Percentiles rank a stretch among this genome's conserved stretches.
These are phyloP conservation scores for Helleia helle DNA, from an alignment of 2,888 invertebrate genomes.

Conservation along the genomic window DNA sequence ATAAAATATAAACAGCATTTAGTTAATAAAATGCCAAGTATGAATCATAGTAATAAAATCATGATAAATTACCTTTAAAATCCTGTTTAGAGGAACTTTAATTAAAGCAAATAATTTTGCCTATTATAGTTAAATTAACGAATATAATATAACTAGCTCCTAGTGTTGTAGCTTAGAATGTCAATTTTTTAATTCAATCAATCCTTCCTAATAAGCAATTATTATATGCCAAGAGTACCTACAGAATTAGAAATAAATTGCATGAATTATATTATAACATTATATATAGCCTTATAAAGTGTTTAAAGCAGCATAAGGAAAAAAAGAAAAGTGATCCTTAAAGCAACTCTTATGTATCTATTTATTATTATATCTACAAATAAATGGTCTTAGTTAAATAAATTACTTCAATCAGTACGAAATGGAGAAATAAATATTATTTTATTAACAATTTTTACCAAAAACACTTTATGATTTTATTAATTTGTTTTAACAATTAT, in stretches of 20 bases:
- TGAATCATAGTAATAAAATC: constrained; percentile 7
- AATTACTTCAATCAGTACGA: no score
- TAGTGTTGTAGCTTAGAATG: constrained; percentile 40
- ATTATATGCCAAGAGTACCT: constrained; percentile 54
- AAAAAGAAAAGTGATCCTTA: no score
- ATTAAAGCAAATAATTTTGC: constrained; percentile 10
- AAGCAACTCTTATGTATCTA: no score
- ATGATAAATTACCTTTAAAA: no score
- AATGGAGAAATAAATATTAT: no score
- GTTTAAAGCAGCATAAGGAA: neutral
- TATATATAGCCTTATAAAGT: constrained; percentile 23
- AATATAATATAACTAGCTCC: constrained; percentile 19
- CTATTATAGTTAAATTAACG: constrained; percentile 10
- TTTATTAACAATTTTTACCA: no score
- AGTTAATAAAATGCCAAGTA: neutral
- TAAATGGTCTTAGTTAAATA: no score
- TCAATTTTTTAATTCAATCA: constrained; percentile 63
- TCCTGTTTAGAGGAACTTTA: constrained; percentile 7
- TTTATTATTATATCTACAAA: no score
- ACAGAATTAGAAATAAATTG: constrained; percentile 48
- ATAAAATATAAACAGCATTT: no score
- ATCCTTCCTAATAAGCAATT: constrained; percentile 68
- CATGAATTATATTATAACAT: constrained; percentile 42
- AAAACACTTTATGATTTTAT: no score
- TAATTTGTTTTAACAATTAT: no score